phyloP scores from a whole-genome alignment of 2,113 vertebrate species.

The Excalfactoria chinensis region DNA sequence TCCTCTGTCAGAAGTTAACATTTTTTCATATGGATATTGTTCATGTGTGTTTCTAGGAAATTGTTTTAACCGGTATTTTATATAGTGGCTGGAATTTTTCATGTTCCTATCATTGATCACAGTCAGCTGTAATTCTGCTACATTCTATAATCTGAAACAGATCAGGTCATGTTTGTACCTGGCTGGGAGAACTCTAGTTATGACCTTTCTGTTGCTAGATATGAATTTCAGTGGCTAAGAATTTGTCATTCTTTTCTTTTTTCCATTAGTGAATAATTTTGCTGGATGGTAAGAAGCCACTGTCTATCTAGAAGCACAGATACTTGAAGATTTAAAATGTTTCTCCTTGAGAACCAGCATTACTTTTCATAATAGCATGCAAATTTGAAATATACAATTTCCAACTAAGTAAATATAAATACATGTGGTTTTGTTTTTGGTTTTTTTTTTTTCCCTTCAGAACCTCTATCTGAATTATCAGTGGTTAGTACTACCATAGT shows the following conservation, averaged over 20 bases:
- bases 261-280: not conserved
- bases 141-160: not conserved
- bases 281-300: not conserved
- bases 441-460: not conserved
- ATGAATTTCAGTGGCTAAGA: not conserved
- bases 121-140: not conserved
- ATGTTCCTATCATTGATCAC: fast-evolving
- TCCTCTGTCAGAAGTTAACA: not conserved
- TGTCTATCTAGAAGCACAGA: not conserved
- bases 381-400: not conserved
- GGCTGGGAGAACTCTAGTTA: not conserved
- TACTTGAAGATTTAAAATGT: not conserved
- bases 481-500: not conserved
- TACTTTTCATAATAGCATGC: not conserved
- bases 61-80: not conserved
- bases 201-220: not conserved
- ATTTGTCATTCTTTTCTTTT: not conserved
- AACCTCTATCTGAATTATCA: not conserved
- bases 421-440: too few relatives aligned
- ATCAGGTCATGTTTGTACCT: not conserved
- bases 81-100: not conserved
- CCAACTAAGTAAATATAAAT: not conserved
- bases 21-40: not conserved
- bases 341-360: not conserved
- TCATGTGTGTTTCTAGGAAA: not conserved